These are phyloP conservation scores for Sinocyclocheilus grahami DNA, from an alignment of 2,113 vertebrate species.

Conservation along the genomic window DNA sequence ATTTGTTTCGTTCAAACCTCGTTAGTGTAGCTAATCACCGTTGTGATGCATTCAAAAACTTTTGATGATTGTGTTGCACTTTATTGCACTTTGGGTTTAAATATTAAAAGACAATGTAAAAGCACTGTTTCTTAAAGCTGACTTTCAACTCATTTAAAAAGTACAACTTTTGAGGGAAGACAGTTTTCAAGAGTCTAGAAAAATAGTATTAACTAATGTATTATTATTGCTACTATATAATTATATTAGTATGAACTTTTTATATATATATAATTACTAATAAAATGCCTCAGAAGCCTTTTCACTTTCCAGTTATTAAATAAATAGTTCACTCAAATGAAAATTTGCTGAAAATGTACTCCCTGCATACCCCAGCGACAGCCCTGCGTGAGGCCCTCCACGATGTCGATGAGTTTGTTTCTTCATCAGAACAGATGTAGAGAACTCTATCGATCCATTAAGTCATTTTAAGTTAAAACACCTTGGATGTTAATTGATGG, in stretches of 20 bases:
- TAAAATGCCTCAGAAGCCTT: background rate
- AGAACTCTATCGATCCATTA: no score
- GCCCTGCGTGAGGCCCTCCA: no score
- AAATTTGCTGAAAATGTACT: no score
- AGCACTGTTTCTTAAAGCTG: background rate
- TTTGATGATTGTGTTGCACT: slow-evolving; percentile 71
- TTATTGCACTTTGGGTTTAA: slow-evolving; percentile 66
- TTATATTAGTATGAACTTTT: no score
- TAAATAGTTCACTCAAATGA: no score
- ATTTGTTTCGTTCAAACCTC: slow-evolving; percentile 54
- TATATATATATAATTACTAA: no score
- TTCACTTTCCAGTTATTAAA: background rate
- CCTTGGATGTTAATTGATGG: no score
- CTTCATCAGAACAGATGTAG: no score
- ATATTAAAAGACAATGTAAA: slow-evolving; percentile 64
- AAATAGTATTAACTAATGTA: background rate
- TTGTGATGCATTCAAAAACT: slow-evolving; percentile 63
- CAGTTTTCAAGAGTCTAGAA: background rate
- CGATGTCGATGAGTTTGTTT: no score
- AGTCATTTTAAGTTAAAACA: no score
- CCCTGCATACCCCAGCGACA: no score
- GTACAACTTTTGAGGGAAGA: background rate
- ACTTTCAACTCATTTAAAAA: background rate
- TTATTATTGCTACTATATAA: no score
- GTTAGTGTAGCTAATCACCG: slow-evolving; percentile 63